These are phyloP conservation scores for Apis florea DNA, from an alignment of 1,140 invertebrate species.

Conservation along the genomic window DNA sequence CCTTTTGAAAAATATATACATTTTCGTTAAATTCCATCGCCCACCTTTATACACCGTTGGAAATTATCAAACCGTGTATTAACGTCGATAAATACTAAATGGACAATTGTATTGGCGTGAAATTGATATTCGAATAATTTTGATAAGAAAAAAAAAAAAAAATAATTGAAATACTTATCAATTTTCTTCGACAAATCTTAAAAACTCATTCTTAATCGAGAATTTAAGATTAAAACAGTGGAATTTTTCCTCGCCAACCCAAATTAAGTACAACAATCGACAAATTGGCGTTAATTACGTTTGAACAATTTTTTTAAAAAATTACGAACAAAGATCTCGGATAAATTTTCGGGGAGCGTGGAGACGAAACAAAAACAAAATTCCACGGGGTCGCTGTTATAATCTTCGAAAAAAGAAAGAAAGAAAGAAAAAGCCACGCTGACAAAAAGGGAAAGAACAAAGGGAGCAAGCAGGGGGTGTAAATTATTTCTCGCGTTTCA, in stretches of 20 bases:
- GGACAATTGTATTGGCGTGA: too few relatives aligned
- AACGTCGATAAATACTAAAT: neutral
- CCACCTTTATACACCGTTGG: rapidly evolving
- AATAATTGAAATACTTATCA: too few relatives aligned
- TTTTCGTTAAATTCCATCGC: neutral
- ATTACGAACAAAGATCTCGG: neutral
- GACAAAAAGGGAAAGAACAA: neutral
- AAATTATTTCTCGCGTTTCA: conserved; percentile 17
- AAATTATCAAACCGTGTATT: neutral
- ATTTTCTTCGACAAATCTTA: too few relatives aligned
- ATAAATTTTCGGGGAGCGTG: neutral
- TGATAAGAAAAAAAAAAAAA: too few relatives aligned
- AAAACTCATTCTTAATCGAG: too few relatives aligned
- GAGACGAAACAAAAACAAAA: neutral
- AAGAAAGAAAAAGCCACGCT: neutral
- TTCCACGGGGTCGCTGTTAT: neutral
- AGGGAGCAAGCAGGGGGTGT: neutral
- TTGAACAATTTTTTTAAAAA: neutral
- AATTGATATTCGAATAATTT: too few relatives aligned
- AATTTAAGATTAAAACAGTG: too few relatives aligned
- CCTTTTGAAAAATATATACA: neutral
- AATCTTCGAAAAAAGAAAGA: neutral
- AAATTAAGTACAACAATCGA: too few relatives aligned
- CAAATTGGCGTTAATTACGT: neutral
- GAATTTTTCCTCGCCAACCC: too few relatives aligned